Base-by-base conservation (phyloP, 1,140 invertebrate species). In the Mercenaria mercenaria region DNA sequence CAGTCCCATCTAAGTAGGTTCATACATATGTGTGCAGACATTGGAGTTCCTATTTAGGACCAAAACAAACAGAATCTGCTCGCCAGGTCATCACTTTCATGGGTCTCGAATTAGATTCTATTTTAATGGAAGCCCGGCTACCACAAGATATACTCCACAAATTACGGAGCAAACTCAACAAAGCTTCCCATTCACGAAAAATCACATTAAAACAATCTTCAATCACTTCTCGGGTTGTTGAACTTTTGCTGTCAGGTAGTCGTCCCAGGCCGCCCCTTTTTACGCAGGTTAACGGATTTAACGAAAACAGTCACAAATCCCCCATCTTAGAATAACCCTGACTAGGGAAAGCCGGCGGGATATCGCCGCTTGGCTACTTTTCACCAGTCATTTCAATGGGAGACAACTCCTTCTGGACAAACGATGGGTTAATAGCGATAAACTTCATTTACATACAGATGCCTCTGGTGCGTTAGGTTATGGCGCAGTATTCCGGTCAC, bases 311-410 rank as follows among this genome's bases (percentile, higher is more conserved):
- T 56, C 4, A 23, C 52, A n/a, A 56, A 56, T 15, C n/a, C 52
- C 52, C 20, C 10, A 56, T 56, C 43, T 8, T 15, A 6, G 15
- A 8, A 47, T 47, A 8, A 47, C 43, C 6, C 15, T 47, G 43
- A 8, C 61, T 6, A 15, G 6, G 6, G 43, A 47, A 47, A 47
- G 43, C 43, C 15, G 84, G n/a, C 0, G 29, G 10, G 84, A 61
- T 39, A 26, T 85, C 10, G 0, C 1, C 1, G 82, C 82, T 3
- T 41, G 88, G 91, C 10, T 34, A 32, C 26, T 50, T 43, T 91
- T 90, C 47, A 18, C 59, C 11, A 20, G 72, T 32, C 74, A 47
- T 47, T 47, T 86, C 64, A 91, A 91, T 87, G 91, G 88, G 0
- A 85, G 74, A 81, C n/a, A 50, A 4, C 29, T 86, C 26, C 52